A percentile compares a stretch with the other conserved stretches of the same genome.
Evolutionary conservation across 2,113 vertebrate species (phyloP).

Genomic region (Fulmarus glacialis): DNA sequence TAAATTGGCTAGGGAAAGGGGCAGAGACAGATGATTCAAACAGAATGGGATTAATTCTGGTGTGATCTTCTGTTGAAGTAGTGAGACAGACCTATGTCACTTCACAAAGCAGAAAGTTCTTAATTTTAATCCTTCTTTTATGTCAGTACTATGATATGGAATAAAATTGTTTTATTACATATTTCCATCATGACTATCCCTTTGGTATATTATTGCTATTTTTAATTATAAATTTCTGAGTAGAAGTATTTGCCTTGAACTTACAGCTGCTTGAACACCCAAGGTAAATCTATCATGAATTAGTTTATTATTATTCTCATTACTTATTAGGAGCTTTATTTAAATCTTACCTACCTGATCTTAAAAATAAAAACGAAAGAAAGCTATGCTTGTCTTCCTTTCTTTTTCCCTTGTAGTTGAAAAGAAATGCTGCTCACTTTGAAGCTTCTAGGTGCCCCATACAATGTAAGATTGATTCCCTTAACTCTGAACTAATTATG

Average conservation of each 20-base stretch:
- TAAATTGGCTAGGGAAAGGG: not conserved
- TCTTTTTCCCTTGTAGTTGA: not conserved
- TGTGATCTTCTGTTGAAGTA: not conserved
- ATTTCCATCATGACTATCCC: not conserved
- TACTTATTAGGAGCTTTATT: not conserved
- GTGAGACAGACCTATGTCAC: not conserved
- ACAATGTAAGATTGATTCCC: conserved; percentile 17
- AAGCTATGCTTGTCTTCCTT: not conserved
- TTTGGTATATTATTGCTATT: not conserved
- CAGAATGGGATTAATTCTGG: not conserved
- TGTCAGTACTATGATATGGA: not conserved
- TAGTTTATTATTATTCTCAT: not conserved
- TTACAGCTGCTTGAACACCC: not conserved
- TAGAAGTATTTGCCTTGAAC: not conserved
- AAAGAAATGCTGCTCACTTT: not conserved
- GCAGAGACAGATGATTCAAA: not conserved
- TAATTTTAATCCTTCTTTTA: not conserved
- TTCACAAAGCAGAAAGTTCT: not conserved
- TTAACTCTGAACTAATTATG: conserved; percentile 53
- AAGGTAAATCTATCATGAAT: not conserved
- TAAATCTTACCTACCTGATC: not conserved
- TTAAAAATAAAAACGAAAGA: not conserved
- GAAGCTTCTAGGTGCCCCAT: not conserved
- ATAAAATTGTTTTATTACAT: not conserved
- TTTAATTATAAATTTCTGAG: not conserved